Evolutionary conservation across 2,888 invertebrate genomes (phyloP).

Genomic region (Idaea biselata): DNA sequence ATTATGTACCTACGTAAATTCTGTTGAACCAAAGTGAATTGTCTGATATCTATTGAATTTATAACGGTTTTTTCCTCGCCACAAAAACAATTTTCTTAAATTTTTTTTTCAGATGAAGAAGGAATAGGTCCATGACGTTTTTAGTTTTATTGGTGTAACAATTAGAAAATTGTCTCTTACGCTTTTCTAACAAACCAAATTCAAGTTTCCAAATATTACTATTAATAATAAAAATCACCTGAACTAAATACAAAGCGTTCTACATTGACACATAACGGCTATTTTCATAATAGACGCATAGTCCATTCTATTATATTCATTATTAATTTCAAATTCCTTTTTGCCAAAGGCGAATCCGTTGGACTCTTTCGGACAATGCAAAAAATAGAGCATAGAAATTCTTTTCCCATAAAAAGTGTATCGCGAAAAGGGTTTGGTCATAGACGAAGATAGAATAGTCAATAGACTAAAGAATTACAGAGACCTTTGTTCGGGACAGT

Average conservation of each 20-base stretch:
- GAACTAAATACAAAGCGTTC: slow-evolving; percentile 15
- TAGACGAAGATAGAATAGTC: slow-evolving; percentile 33
- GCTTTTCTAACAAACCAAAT: background rate
- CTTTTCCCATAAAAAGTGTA: slow-evolving; percentile 76
- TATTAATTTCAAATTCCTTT: slow-evolving; percentile 61
- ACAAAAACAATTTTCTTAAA: background rate
- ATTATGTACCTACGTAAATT: background rate
- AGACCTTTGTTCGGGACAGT: slow-evolving; percentile 66
- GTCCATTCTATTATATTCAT: slow-evolving; percentile 52
- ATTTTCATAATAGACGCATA: slow-evolving; percentile 39
- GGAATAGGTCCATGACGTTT: too few species aligned
- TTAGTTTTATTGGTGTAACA: too few species aligned
- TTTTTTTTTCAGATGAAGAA: too few species aligned
- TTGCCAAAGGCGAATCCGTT: slow-evolving; percentile 71
- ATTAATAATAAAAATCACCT: slow-evolving; percentile 18
- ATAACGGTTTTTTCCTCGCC: background rate
- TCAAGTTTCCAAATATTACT: slow-evolving; percentile 22
- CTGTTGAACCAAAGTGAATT: background rate
- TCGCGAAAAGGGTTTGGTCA: slow-evolving; percentile 68
- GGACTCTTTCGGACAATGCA: slow-evolving; percentile 69
- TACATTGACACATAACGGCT: slow-evolving; percentile 61
- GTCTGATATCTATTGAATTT: background rate
- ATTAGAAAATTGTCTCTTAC: background rate
- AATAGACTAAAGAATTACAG: background rate
- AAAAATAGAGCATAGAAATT: slow-evolving; percentile 75